phyloP scores from a whole-genome alignment of 1,140 invertebrate species.

The Metopolophium dirhodum region DNA sequence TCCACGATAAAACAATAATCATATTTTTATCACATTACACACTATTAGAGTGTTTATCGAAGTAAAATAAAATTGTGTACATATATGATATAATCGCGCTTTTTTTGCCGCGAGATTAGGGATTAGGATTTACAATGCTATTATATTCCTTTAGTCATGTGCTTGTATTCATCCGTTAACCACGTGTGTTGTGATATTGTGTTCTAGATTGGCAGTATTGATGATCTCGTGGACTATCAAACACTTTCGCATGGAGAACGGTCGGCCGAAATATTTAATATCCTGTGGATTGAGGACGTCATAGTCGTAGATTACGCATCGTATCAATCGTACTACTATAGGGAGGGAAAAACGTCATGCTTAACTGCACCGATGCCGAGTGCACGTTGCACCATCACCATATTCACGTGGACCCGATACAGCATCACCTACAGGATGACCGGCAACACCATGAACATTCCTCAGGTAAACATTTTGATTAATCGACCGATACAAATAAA shows the following conservation, averaged over 20 bases:
- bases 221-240: background rate
- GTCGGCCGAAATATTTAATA: background rate
- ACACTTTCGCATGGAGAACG: conserved; percentile 24
- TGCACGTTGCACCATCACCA: conserved; percentile 78
- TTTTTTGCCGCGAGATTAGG: background rate
- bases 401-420: conserved; percentile 65
- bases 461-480: background rate
- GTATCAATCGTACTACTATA: background rate
- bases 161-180: conserved; percentile 19
- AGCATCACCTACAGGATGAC: conserved; percentile 63
- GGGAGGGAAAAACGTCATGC: conserved; percentile 64
- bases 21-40: background rate
- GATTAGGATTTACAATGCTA: conserved; percentile 25
- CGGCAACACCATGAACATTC: conserved; percentile 65
- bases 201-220: conserved; percentile 5
- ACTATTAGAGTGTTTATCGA: conserved; percentile 12
- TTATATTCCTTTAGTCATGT: conserved; percentile 19
- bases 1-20: background rate
- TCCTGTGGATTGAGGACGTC: background rate
- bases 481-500: background rate
- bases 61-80: background rate
- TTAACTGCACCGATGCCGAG: conserved; percentile 78
- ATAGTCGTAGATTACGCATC: background rate
- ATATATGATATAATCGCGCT: background rate
- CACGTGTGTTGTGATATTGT: background rate